Evolutionary conservation across 2,113 vertebrate genomes (phyloP), one percentile per base, ranked within the genome.

Genomic region (Capreolus pygargus): DNA sequence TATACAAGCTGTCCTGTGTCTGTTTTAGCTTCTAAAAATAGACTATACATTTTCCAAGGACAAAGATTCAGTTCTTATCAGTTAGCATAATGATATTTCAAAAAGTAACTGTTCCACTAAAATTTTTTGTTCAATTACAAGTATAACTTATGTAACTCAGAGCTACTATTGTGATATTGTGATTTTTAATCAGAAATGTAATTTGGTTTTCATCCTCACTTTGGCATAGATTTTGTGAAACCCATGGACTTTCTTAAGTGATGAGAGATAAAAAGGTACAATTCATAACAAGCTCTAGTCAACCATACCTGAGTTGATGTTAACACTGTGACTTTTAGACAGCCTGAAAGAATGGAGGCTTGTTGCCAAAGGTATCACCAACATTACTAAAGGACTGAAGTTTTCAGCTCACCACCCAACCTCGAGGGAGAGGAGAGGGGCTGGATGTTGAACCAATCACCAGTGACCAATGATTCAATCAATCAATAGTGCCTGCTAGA

Each of bases 61-160:
- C 90, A 85, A 94, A 96, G 23, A 93, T 95, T 10, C 67, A 95
- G 39, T 61, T 33, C n/a, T 95, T 86, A 43, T 64, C 43, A 94
- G 64, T 91, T 92, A 93, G 45, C 36, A 21, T 89, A 70, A 64
- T 93, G 23, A 79, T 74, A 86, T 60, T 95, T 90, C 67, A 84
- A n/a, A 89, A 89, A 89, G 13, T 64, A 94, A 83, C 54, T 91
- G 25, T 92, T 79, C 19, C 30, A 60, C 61, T 91, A 50, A 36
- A 76, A 82, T 52, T 89, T 81, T 74, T 52, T 82, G 3, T 16
- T 89, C 23, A 12, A 52, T 82, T 82, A 39, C 58, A 92, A 81
- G 39, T 67, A 58, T 83, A 74, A 76, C 39, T 93, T 67, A 5
- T 33, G 36, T n/a, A 57, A 89, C 30, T 92, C 85, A 88, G 61